These are phyloP conservation scores for Hyperopisus bebe DNA, from an alignment of 2,113 vertebrate species.

Conservation along the genomic window DNA sequence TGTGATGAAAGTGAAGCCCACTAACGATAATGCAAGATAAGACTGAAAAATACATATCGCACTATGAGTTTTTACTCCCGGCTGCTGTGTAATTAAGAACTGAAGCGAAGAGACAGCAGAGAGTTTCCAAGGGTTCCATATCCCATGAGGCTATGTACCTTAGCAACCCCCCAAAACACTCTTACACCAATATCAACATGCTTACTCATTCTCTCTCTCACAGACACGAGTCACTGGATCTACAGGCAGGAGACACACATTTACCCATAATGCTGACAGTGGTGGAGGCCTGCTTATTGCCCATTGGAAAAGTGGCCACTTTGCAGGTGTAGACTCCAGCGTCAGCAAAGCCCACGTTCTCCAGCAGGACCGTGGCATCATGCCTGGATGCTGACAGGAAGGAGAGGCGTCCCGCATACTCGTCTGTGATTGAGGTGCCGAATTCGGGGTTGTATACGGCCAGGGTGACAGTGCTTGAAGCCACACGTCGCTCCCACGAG, in stretches of 20 bases:
- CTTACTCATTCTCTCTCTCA: not conserved
- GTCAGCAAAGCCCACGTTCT: slow-evolving; percentile 79
- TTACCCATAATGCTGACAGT: slow-evolving; percentile 81
- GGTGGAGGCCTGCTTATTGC: slow-evolving; percentile 80
- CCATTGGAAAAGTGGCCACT: slow-evolving; percentile 87
- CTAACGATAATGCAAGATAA: not conserved
- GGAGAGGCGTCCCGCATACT: slow-evolving; percentile 73
- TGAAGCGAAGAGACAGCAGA: not conserved
- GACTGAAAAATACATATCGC: not conserved
- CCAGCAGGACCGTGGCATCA: slow-evolving; percentile 81
- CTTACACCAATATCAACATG: not conserved
- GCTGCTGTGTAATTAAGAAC: slow-evolving; percentile 34
- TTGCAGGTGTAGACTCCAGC: slow-evolving; percentile 87
- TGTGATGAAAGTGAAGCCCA: not conserved
- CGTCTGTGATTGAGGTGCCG: slow-evolving; percentile 75
- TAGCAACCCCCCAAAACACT: slow-evolving; percentile 15
- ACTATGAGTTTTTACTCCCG: not conserved
- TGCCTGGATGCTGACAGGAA: slow-evolving; percentile 78
- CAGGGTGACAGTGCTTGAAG: slow-evolving; percentile 73
- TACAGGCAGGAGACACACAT: not conserved
- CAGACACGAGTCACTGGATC: not conserved
- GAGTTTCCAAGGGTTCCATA: slow-evolving; percentile 23
- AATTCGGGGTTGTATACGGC: slow-evolving; percentile 85
- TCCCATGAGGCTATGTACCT: slow-evolving; percentile 27
- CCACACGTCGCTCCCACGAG: slow-evolving; percentile 82